Evolutionary conservation across 2,113 vertebrate genomes (phyloP), one percentile per base, ranked within the genome.

Genomic region (Salvelinus sp.): DNA sequence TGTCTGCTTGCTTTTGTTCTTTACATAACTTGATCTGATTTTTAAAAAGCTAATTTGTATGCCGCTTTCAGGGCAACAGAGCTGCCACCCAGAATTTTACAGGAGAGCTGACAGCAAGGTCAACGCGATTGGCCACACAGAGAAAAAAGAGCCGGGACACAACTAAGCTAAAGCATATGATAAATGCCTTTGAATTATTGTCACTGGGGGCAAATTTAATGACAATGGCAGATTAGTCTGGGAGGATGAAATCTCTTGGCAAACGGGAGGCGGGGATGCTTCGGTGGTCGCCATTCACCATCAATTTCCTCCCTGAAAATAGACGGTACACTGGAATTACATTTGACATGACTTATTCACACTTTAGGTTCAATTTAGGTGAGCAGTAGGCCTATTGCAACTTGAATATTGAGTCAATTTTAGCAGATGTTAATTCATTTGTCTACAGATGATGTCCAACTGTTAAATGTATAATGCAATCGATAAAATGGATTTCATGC

Each of bases 1-100:
- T 94, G 94, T 94, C 87, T 74, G 87, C 90, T 90, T 88, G 90
- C 90, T 94, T 95, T 97, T 96, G 94, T 96, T 93, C 94, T 95
- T 93, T 91, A 95, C 92, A 95, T 95, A 94, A 93, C 91, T 93
- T 89, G 87, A 94, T 89, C 91, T 90, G 88, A 93, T 95, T 93
- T 95, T 92, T 85, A 50, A 90, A 89, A 89, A 85, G 76, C 91
- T 94, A 85, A 94, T 96, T 95, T 95, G 92, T 96, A 95, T 95
- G 93, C 94, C 91, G 89, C 89, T 82, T 81, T 87, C 74, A 79
- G 71, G 76, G 79, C 72, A 83, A 90, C 87, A 80, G 83, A 80
- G 69, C 84, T 75, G 88, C 95, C 95, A 96, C 95, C 95, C 95
- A 95, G 91, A 95, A 95, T 94, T 89, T 91, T 90, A 89, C 58